Conservation (phyloP, 2,888 invertebrate species). For the Trichacis sp. region DNA sequence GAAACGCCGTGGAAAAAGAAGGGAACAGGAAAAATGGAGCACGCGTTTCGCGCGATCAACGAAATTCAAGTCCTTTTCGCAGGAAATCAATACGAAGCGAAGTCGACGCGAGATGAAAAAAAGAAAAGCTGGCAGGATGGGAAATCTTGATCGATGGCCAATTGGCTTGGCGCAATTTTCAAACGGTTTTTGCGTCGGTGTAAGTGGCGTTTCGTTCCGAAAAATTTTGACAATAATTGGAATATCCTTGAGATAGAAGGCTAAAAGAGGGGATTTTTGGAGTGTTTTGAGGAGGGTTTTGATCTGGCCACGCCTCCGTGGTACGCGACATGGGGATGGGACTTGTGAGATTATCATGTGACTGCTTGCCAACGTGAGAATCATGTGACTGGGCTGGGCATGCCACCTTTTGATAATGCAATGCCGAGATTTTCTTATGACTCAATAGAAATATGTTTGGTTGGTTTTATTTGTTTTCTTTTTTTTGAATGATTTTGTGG, state of each 20-base stretch:
- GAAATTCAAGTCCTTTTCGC: slow-evolving; percentile 50
- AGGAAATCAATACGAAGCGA: slow-evolving; percentile 66
- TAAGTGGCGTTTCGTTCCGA: too few relatives aligned
- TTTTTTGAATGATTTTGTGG: too few relatives aligned
- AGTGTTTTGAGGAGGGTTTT: neutral
- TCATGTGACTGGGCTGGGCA: slow-evolving; percentile 65
- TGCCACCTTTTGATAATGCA: slow-evolving; percentile 33
- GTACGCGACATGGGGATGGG: slow-evolving; percentile 52
- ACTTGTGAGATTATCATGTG: slow-evolving; percentile 67
- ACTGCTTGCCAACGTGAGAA: slow-evolving; percentile 64
- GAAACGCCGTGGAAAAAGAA: too few relatives aligned
- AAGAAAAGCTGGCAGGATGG: slow-evolving; percentile 25
- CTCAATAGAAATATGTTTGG: neutral
- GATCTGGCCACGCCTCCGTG: slow-evolving; percentile 61
- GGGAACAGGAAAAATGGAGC: slow-evolving; percentile 21
- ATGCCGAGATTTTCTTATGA: neutral
- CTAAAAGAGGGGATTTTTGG: too few relatives aligned
- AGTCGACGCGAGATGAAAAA: slow-evolving; percentile 5
- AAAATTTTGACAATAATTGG: too few relatives aligned
- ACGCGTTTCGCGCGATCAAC: slow-evolving; percentile 33
- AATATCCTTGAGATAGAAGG: too few relatives aligned
- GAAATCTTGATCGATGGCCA: slow-evolving; percentile 50
- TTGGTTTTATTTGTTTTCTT: neutral
- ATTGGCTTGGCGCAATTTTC: slow-evolving; percentile 44
- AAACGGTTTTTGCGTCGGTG: too few relatives aligned